phyloP scores from a whole-genome alignment of 2,113 vertebrate species.

The Beaufortia kweichowensis region DNA sequence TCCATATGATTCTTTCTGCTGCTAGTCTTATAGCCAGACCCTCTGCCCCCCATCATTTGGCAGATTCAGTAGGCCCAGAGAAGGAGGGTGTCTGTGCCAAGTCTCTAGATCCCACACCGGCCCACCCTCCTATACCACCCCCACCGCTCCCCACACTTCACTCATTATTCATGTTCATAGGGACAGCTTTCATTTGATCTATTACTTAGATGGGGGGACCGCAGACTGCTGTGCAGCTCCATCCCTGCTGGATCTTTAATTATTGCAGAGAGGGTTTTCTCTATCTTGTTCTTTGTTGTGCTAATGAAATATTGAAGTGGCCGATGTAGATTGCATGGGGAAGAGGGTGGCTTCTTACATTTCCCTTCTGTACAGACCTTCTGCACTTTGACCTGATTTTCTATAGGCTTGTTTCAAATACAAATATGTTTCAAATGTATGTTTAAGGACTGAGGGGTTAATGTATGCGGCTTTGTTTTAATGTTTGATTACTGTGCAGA shows the following conservation, averaged over 20 bases:
- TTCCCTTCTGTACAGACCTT: conserved; percentile 19
- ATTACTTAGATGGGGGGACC: conserved; percentile 71
- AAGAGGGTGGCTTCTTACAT: conserved; percentile 11
- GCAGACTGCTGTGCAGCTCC: conserved; percentile 66
- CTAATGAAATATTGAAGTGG: conserved; percentile 77
- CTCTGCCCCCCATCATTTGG: background rate
- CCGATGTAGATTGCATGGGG: conserved; percentile 59
- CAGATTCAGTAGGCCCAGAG: background rate
- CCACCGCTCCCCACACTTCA: conserved; percentile 62
- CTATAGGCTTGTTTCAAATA: conserved; percentile 29
- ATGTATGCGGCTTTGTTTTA: conserved; percentile 14
- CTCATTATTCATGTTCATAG: conserved; percentile 79
- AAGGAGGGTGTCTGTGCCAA: conserved; percentile 33
- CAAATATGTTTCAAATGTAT: conserved; percentile 29
- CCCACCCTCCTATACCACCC: conserved; percentile 57
- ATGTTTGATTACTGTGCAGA: conserved; percentile 35
- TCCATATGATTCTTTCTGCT: background rate
- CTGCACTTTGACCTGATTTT: conserved; percentile 40
- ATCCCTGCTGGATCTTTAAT: conserved; percentile 76
- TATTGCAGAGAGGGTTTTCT: conserved; percentile 73
- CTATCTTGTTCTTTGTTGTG: conserved; percentile 69
- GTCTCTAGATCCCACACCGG: conserved; percentile 48
- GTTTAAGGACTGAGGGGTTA: conserved; percentile 6
- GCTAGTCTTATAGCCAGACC: background rate
- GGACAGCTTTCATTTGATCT: conserved; percentile 79